phyloP scores from a whole-genome alignment of 2,888 invertebrate species.

The Rhagonycha lutea region DNA sequence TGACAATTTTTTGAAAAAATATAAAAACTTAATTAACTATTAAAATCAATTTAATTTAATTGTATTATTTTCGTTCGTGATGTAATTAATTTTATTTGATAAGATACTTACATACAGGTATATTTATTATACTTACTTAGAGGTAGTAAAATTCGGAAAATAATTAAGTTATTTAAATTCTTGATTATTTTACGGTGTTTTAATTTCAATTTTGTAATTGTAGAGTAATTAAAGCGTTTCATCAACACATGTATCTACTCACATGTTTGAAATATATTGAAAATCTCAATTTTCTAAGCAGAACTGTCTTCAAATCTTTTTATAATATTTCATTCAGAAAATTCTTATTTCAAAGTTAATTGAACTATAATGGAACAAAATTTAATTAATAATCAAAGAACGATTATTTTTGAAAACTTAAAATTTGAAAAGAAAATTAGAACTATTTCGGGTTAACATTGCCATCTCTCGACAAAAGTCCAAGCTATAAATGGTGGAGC shows the following conservation, averaged over 20 bases:
- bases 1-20: background rate
- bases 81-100: constrained; percentile 11
- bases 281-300: background rate
- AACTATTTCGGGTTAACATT: background rate
- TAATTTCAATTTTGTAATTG: constrained; percentile 7
- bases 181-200: constrained; percentile 12
- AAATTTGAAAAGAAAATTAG: background rate
- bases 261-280: constrained; percentile 7
- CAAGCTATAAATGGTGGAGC: background rate
- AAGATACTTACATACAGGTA: too few relatives aligned
- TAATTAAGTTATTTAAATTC: constrained; percentile 22
- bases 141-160: constrained; percentile 8
- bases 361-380: too few relatives aligned
- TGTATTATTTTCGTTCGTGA: background rate
- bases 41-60: background rate
- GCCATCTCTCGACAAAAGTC: background rate
- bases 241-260: background rate
- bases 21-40: background rate
- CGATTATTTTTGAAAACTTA: background rate
- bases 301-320: background rate
- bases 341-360: background rate
- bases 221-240: constrained; percentile 10
- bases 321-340: background rate
- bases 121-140: constrained; percentile 7
- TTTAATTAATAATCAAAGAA: background rate